Percentiles rank a stretch among this genome's conserved stretches.
Evolutionary conservation across 1,140 invertebrate species (phyloP).

Genomic region (Trichoplusia ni): DNA sequence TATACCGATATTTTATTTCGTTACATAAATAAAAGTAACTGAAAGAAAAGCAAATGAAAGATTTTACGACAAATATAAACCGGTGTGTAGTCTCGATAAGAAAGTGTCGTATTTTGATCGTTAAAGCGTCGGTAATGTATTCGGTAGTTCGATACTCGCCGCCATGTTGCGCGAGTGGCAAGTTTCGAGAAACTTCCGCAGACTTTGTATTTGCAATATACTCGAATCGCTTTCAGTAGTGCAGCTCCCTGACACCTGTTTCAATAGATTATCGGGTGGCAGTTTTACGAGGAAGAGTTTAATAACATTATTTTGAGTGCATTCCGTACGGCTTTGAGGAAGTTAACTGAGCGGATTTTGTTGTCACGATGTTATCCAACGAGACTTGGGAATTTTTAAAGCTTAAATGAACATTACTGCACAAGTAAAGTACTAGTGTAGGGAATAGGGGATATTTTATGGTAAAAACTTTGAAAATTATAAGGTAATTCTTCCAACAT

Average conservation of each 20-base stretch:
- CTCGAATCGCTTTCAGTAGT: background rate
- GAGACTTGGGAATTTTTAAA: too few species aligned
- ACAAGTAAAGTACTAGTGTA: too few species aligned
- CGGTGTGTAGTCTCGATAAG: slow-evolving; percentile 3
- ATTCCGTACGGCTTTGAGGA: background rate
- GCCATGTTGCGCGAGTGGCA: background rate
- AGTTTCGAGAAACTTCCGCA: background rate
- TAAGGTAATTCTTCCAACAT: too few species aligned
- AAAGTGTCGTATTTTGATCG: slow-evolving; percentile 15
- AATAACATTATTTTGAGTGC: background rate
- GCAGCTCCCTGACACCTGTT: slow-evolving; percentile 2
- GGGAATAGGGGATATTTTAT: too few species aligned
- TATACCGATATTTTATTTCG: slow-evolving; percentile 9
- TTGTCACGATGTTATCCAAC: too few species aligned
- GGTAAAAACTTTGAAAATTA: too few species aligned
- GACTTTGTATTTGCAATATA: slow-evolving; percentile 4
- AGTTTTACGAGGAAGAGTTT: slow-evolving; percentile 1
- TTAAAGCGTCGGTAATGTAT: slow-evolving; percentile 14
- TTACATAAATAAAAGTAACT: background rate
- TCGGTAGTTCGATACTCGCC: background rate
- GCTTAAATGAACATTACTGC: too few species aligned
- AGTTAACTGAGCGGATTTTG: too few species aligned
- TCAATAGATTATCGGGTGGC: background rate
- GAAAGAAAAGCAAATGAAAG: slow-evolving; percentile 22
- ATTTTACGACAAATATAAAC: slow-evolving; percentile 23